These are phyloP conservation scores for Rana temporaria DNA, from an alignment of 2,113 vertebrate species.

Conservation along the genomic window DNA sequence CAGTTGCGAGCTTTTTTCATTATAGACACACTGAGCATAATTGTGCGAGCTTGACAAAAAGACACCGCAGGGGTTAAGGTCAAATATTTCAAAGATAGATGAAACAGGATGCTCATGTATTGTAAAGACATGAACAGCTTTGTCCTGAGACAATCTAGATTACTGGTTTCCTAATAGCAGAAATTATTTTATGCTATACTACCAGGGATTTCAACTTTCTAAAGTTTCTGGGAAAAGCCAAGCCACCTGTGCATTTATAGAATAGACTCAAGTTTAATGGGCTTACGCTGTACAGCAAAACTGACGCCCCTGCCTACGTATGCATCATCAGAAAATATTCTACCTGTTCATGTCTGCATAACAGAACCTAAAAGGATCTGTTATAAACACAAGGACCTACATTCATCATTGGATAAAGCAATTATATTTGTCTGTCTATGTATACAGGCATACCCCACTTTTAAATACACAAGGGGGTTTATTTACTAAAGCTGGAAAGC, in stretches of 20 bases:
- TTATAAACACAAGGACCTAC: too few species aligned
- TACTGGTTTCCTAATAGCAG: neutral
- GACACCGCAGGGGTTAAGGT: conserved; percentile 18
- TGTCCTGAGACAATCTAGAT: neutral
- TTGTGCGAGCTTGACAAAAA: neutral
- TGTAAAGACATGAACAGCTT: conserved; percentile 3
- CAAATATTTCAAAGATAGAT: conserved; percentile 18
- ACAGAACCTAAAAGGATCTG: neutral
- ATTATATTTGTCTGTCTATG: too few species aligned
- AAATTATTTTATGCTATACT: neutral
- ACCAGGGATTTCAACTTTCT: neutral
- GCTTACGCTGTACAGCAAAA: neutral
- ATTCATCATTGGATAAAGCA: too few species aligned
- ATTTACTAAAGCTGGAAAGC: too few species aligned
- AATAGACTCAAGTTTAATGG: neutral
- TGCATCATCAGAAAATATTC: neutral
- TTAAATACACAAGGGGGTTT: too few species aligned
- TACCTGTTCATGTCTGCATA: neutral
- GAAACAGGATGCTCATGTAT: neutral
- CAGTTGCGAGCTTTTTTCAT: neutral
- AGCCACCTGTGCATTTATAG: neutral
- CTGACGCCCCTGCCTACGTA: neutral
- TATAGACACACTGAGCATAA: neutral
- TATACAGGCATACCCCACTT: too few species aligned
- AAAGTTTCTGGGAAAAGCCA: neutral